These are phyloP conservation scores for Pelecanoides urinatrix DNA, from an alignment of 2,113 vertebrate genomes.

Conservation along the genomic window DNA sequence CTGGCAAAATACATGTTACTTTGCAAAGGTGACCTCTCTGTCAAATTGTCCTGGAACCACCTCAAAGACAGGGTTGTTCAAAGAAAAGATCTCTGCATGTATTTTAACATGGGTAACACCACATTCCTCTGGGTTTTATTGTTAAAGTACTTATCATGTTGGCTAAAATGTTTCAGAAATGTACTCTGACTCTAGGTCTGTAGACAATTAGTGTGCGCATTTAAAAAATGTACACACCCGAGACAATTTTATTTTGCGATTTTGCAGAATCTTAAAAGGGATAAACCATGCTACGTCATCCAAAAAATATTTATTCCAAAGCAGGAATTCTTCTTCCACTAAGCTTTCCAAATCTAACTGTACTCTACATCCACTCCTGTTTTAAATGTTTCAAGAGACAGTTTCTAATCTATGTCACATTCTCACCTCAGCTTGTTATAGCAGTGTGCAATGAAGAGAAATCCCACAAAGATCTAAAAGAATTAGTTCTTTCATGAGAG, in stretches of 20 bases:
- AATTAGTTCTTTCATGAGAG: background rate
- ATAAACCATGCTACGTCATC: background rate
- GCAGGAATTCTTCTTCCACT: background rate
- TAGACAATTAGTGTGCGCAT: background rate
- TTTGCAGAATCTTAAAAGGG: background rate
- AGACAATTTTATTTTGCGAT: background rate
- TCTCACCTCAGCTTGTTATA: background rate
- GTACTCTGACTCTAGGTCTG: background rate
- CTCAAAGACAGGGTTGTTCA: background rate
- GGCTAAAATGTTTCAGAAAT: background rate
- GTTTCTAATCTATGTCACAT: background rate
- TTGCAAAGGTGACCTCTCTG: background rate
- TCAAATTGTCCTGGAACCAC: background rate
- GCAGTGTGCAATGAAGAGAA: background rate
- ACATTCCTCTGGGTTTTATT: background rate
- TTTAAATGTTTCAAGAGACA: background rate
- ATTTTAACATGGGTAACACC: background rate
- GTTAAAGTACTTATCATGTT: background rate
- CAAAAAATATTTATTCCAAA: background rate
- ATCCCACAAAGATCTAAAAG: background rate
- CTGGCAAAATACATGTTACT: background rate
- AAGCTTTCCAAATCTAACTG: background rate
- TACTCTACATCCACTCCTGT: background rate
- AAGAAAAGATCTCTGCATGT: background rate
- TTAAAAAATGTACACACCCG: background rate